These are phyloP conservation scores for Meliscaeva auricollis DNA, from an alignment of 2,888 invertebrate genomes.

Conservation along the genomic window DNA sequence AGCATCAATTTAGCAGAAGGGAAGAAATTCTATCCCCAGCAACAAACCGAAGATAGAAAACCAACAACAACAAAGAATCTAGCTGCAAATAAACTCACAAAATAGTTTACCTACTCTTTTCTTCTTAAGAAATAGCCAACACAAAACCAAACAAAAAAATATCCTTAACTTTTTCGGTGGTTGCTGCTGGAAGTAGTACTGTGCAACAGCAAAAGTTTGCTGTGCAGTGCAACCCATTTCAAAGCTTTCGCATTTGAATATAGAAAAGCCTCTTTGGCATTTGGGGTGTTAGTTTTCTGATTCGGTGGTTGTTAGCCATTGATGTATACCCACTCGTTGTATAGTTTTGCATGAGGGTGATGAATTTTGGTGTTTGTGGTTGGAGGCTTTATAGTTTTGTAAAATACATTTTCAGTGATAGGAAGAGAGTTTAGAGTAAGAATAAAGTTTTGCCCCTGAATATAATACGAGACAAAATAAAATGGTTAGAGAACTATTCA, in stretches of 20 bases:
- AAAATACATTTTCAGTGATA: slow-evolving; percentile 63
- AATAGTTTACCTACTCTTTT: slow-evolving; percentile 39
- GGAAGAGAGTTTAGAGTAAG: slow-evolving; percentile 26
- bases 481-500: no score
- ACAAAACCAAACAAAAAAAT: slow-evolving; percentile 8
- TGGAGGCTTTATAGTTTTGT: slow-evolving; percentile 41
- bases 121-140: slow-evolving; percentile 63
- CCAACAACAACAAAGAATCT: slow-evolving; percentile 20
- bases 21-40: slow-evolving; percentile 16
- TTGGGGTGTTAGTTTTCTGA: slow-evolving; percentile 9
- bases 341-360: slow-evolving; percentile 41
- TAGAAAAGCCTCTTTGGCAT: slow-evolving; percentile 39
- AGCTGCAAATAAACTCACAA: slow-evolving; percentile 27
- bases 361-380: slow-evolving; percentile 65
- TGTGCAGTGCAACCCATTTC: slow-evolving; percentile 25
- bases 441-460: slow-evolving; percentile 35
- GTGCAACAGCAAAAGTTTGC: slow-evolving; percentile 65
- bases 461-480: neutral
- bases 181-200: slow-evolving; percentile 26
- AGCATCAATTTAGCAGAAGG: slow-evolving; percentile 32
- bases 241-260: slow-evolving; percentile 35
- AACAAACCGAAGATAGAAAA: no score
- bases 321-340: slow-evolving; percentile 30
- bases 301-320: slow-evolving; percentile 27
- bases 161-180: neutral